Evolutionary conservation across 2,797 vertebrate species (phyloP).

Genomic region (Sebastes hopkinsi): DNA sequence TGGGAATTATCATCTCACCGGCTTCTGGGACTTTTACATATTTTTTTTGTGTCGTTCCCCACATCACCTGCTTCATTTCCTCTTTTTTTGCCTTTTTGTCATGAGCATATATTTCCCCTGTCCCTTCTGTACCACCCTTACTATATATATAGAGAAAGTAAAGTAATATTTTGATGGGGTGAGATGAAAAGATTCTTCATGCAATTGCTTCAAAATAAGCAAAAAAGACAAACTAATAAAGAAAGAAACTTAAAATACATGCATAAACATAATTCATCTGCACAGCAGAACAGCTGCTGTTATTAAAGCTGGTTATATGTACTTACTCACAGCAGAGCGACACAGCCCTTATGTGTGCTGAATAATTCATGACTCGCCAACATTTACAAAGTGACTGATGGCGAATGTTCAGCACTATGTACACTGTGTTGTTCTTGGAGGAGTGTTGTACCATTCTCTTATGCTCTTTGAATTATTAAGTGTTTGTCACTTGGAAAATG

Average conservation of each 20-base stretch:
- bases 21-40: neutral
- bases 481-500: slow-evolving; percentile 19
- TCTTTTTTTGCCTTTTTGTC: neutral
- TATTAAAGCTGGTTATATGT: slow-evolving; percentile 18
- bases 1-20: neutral
- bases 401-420: slow-evolving; percentile 14
- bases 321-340: slow-evolving; percentile 9
- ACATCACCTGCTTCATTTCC: neutral
- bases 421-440: slow-evolving; percentile 27
- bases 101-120: neutral
- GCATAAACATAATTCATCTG: neutral
- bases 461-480: slow-evolving; percentile 33
- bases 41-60: neutral
- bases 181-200: neutral
- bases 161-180: neutral
- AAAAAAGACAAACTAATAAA: neutral
- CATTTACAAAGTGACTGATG: slow-evolving; percentile 44
- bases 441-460: slow-evolving; percentile 1
- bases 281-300: neutral
- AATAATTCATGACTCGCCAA: slow-evolving; percentile 48
- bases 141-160: neutral
- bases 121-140: neutral
- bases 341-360: slow-evolving; percentile 34
- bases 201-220: neutral
- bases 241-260: neutral